Evolutionary conservation across 2,888 invertebrate species (phyloP), one percentile per base, ranked within the genome.

Genomic region (Agrilus cyanescens): DNA sequence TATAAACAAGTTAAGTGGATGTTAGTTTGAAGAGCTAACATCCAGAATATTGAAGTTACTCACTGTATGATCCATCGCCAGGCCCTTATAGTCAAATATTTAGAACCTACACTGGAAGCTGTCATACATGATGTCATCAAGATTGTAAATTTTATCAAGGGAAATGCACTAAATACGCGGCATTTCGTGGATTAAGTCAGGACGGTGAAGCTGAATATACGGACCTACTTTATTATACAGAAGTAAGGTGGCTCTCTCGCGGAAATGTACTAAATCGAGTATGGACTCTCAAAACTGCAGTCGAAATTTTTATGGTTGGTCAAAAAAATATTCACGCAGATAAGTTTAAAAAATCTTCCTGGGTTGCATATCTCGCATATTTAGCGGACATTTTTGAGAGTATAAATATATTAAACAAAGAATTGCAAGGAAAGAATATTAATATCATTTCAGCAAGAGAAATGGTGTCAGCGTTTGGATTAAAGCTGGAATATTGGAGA

Each of bases 101-200:
- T n/a, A n/a, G n/a, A n/a, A n/a, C n/a, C n/a, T n/a, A n/a, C n/a
- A n/a, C n/a, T n/a, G n/a, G n/a, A 50, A 49, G 47, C 47, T 46
- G 46, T 50, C 46, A 49, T 45, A 46, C 40, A 50, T 50, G 49
- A 50, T 44, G 45, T 47, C 40, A 49, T 48, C 44, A 49, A 49
- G 46, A 48, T 49, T 45, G 42, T 48, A 37, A 48, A 47, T 49
- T 35, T 38, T 46, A 43, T 48, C 41, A 49, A 49, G 39, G 43
- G 43, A 46, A 46, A 50, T 50, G 49, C 50, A 49, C 45, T 50
- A 47, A 50, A 50, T 46, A 50, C 45, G 44, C 47, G 51, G 44
- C 48, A 51, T 51, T 49, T 51, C 47, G 50, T 49, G 49, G 49
- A 49, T 50, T 51, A 49, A 51, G 50, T 50, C 47, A 49, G 46